phyloP scores from a whole-genome alignment of 2,797 vertebrate species.

The Danio albolineatus region DNA sequence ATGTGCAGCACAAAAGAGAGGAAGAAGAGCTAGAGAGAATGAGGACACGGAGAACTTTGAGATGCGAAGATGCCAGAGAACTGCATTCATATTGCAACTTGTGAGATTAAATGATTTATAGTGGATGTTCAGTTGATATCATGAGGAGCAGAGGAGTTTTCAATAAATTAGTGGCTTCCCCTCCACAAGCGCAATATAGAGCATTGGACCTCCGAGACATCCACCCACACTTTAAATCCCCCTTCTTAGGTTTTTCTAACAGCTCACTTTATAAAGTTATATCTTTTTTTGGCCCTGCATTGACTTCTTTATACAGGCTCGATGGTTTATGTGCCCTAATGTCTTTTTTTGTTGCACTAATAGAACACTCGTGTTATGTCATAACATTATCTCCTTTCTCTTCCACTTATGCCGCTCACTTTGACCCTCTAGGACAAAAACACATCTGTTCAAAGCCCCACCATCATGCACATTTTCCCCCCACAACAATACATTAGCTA shows the following conservation, averaged over 20 bases:
- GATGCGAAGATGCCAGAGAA: background rate
- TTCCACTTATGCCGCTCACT: constrained; percentile 28
- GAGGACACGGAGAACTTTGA: background rate
- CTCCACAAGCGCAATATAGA: background rate
- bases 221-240: background rate
- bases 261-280: background rate
- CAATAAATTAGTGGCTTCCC: constrained; percentile 24
- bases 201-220: background rate
- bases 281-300: background rate
- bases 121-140: constrained; percentile 10
- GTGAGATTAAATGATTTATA: constrained; percentile 48
- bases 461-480: constrained; percentile 40
- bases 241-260: background rate
- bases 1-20: constrained; percentile 18
- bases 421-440: constrained; percentile 36
- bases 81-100: constrained; percentile 32
- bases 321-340: background rate
- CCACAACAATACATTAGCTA: constrained; percentile 55
- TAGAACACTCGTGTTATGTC: constrained; percentile 36
- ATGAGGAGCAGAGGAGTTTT: constrained; percentile 21
- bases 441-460: constrained; percentile 45
- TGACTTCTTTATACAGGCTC: background rate
- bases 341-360: background rate
- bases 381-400: constrained; percentile 42
- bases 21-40: constrained; percentile 42